Conservation (phyloP, 1,140 invertebrate species). For the Harlomillsia oculata region DNA sequence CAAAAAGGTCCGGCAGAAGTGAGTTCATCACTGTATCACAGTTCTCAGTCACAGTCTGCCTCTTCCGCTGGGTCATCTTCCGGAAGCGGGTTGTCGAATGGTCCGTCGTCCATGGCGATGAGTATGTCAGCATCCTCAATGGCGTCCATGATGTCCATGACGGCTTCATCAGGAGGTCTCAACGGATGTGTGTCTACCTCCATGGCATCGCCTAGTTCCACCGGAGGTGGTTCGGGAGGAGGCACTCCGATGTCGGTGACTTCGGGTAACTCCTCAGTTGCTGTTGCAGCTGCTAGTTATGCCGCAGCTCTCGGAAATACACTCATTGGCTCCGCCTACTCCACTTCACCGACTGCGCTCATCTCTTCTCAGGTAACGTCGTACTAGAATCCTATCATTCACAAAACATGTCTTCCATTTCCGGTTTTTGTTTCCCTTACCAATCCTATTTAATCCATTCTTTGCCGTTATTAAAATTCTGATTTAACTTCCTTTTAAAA, state of each 20-base stretch:
- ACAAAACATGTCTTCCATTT: background rate
- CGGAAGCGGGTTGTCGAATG: background rate
- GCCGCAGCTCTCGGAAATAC: conserved; percentile 29
- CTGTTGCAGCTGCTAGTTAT: conserved; percentile 9
- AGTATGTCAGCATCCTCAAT: conserved; percentile 13
- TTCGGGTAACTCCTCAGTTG: conserved; percentile 2
- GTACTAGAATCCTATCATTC: no score
- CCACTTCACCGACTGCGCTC: conserved; percentile 14
- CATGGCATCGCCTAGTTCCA: conserved; percentile 17
- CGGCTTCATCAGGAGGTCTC: conserved; percentile 10
- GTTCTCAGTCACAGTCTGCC: conserved; percentile 4
- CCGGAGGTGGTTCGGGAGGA: background rate
- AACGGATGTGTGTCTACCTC: conserved; percentile 11
- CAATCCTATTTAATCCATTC: background rate
- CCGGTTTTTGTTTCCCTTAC: background rate
- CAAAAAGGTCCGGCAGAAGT: background rate
- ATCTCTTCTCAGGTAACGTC: conserved; percentile 19
- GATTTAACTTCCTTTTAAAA: no score
- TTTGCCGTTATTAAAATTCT: no score
- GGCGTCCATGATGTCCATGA: conserved; percentile 15
- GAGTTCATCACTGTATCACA: background rate
- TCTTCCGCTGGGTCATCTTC: background rate
- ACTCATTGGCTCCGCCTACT: conserved; percentile 26
- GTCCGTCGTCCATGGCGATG: background rate
- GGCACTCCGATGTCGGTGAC: background rate